A percentile compares a stretch with the other conserved stretches of the same genome.
Conservation (phyloP, 1,140 invertebrate genomes). For the Trichonephila clavata region DNA sequence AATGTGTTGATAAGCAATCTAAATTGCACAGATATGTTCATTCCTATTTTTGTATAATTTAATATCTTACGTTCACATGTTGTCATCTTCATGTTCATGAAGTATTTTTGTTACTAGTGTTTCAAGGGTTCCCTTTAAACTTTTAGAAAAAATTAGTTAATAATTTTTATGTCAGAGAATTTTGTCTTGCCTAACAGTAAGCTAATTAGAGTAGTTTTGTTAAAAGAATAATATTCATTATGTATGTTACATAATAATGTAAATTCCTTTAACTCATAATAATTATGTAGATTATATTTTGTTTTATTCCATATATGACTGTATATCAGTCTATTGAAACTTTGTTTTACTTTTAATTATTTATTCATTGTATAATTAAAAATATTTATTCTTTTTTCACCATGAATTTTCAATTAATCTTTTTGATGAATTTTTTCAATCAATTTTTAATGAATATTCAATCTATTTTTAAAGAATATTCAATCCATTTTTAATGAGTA, state of each 20-base stretch:
- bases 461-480: too few relatives aligned
- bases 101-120: constrained; percentile 30
- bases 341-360: background rate
- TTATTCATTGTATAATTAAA: background rate
- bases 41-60: constrained; percentile 39
- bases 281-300: background rate
- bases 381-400: too few relatives aligned
- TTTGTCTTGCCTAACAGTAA: background rate
- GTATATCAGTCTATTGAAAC: background rate
- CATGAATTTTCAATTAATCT: too few relatives aligned
- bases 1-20: background rate
- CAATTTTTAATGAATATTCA: too few relatives aligned
- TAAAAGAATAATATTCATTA: background rate
- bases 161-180: background rate
- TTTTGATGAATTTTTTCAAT: too few relatives aligned
- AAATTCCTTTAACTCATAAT: too few relatives aligned
- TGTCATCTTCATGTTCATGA: background rate
- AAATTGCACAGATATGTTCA: constrained; percentile 42
- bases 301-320: background rate
- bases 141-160: background rate
- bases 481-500: too few relatives aligned
- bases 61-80: constrained; percentile 3
- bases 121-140: background rate
- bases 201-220: background rate
- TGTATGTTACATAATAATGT: background rate